Conservation (phyloP, 2,797 vertebrate genomes). For the Varecia variegata region DNA sequence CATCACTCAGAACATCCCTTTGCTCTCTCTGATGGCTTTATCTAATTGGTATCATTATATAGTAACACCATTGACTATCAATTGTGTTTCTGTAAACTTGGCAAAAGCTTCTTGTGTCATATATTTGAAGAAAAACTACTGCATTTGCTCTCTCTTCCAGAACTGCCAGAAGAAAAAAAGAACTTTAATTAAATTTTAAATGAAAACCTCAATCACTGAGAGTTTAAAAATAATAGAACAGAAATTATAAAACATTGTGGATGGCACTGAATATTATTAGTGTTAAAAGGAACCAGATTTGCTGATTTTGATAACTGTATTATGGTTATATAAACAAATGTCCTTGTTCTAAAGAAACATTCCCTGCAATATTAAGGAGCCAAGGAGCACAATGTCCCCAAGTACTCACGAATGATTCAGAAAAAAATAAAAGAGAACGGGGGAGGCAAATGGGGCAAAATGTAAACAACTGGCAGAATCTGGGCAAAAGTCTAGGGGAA, state of each 20-base stretch:
- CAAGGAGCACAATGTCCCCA: not conserved
- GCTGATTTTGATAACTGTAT: not conserved
- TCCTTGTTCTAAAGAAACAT: not conserved
- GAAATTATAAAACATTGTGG: slow-evolving; percentile 11
- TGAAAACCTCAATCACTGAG: slow-evolving; percentile 16
- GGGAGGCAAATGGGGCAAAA: not conserved
- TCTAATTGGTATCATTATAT: not conserved
- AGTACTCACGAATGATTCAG: not conserved
- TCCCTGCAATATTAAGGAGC: not conserved
- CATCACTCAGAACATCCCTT: not conserved
- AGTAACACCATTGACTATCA: not conserved
- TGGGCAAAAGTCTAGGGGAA: not conserved
- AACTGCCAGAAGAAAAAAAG: slow-evolving; percentile 34
- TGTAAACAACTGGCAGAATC: not conserved
- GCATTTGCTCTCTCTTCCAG: not conserved
- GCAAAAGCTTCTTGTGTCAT: slow-evolving; percentile 3
- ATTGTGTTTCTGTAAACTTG: slow-evolving; percentile 23
- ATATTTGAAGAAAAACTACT: not conserved
- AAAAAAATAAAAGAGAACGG: not conserved
- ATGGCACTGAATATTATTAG: slow-evolving; percentile 21
- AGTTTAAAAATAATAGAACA: slow-evolving; percentile 50
- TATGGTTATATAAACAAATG: slow-evolving; percentile 15
- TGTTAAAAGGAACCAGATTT: not conserved
- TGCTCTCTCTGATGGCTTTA: not conserved
- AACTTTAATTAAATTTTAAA: slow-evolving; percentile 52